Evolutionary conservation across 2,797 vertebrate species (phyloP).

Genomic region (Megaceryle alcyon): DNA sequence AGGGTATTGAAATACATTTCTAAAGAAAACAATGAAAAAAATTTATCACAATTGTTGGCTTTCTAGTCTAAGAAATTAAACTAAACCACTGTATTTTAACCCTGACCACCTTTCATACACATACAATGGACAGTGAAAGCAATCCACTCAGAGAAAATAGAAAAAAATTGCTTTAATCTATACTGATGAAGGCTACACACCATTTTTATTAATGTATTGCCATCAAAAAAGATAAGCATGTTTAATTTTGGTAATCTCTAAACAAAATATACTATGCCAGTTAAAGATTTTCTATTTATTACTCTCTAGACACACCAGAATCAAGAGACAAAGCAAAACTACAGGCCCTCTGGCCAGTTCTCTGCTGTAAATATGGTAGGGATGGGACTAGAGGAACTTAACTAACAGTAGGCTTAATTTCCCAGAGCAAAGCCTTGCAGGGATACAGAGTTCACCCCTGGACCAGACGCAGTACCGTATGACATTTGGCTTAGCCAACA

Average conservation of each 20-base stretch:
- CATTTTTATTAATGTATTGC: neutral
- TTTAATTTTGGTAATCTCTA: neutral
- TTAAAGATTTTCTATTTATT: neutral
- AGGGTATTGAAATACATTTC: neutral
- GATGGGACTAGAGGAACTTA: neutral
- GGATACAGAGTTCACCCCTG: neutral
- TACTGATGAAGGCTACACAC: neutral
- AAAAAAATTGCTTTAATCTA: neutral
- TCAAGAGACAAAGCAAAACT: neutral
- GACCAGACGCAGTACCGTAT: rapidly evolving
- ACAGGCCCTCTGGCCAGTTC: neutral
- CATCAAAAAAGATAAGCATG: neutral
- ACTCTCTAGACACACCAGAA: neutral
- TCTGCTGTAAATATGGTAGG: neutral
- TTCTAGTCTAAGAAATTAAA: neutral
- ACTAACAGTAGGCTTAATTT: neutral
- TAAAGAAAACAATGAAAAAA: neutral
- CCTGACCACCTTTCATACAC: neutral
- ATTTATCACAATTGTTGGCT: neutral
- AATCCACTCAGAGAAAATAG: neutral
- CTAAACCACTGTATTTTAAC: neutral
- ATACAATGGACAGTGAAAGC: neutral
- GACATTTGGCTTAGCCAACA: neutral
- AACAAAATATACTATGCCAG: neutral
- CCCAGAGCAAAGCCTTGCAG: neutral